Evolutionary conservation across 1,140 invertebrate species (phyloP).

Genomic region (Drosophila nebulosa): DNA sequence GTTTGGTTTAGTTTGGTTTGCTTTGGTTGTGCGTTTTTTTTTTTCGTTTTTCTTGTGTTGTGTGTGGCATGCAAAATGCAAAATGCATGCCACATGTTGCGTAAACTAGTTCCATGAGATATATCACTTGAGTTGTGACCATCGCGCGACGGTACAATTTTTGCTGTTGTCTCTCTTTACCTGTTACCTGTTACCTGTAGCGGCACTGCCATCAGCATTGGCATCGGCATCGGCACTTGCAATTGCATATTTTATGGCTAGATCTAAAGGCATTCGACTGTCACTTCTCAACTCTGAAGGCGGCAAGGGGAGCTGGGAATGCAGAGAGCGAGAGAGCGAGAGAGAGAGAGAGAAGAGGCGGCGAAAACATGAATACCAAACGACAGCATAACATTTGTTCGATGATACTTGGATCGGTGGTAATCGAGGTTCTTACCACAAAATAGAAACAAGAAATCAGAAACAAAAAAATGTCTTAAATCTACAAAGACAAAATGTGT

Average conservation of each 20-base stretch:
- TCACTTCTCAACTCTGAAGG: neutral
- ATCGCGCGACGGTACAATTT: slow-evolving; percentile 1
- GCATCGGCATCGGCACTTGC: slow-evolving; percentile 1
- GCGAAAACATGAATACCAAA: slow-evolving; percentile 3
- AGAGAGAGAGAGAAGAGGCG: no score
- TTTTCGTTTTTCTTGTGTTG: slow-evolving; percentile 3
- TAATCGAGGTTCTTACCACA: slow-evolving; percentile 1
- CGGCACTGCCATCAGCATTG: neutral
- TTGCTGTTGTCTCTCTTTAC: no score
- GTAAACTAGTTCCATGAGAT: slow-evolving; percentile 76
- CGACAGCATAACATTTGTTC: slow-evolving; percentile 3
- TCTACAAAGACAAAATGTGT: neutral
- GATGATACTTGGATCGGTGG: neutral
- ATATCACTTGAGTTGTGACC: slow-evolving; percentile 65
- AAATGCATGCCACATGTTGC: slow-evolving; percentile 70
- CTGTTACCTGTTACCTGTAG: neutral
- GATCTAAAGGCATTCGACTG: slow-evolving; percentile 9
- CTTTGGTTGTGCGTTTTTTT: slow-evolving; percentile 12
- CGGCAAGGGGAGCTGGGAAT: no score
- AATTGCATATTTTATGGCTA: slow-evolving; percentile 10
- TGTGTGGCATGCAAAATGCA: slow-evolving; percentile 72
- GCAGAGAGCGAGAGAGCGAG: no score
- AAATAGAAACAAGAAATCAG: neutral
- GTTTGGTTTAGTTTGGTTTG: neutral
- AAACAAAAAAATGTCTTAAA: neutral